phyloP scores from a whole-genome alignment of 2,113 vertebrate species.

The Tiliqua scincoides region DNA sequence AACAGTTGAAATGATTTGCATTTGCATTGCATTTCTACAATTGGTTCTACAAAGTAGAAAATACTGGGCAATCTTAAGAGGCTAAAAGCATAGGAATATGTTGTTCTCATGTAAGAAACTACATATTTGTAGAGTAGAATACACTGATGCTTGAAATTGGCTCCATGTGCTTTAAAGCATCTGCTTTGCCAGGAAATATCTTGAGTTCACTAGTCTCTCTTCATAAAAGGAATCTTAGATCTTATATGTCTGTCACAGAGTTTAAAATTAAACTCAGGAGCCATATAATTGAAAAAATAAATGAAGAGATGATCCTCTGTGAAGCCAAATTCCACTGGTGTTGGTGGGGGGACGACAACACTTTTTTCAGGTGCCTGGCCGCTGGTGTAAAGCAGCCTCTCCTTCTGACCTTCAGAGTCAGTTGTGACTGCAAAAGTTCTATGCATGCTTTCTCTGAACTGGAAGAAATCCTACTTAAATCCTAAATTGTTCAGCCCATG shows the following conservation, averaged over 20 bases:
- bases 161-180: not conserved
- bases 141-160: not conserved
- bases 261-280: not conserved
- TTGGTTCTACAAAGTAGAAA: not conserved
- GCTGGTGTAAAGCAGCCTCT: too few relatives aligned
- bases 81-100: conserved; percentile 14
- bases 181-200: not conserved
- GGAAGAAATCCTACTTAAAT: not conserved
- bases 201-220: not conserved
- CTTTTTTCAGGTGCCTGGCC: too few relatives aligned
- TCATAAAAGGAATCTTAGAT: not conserved
- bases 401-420: too few relatives aligned
- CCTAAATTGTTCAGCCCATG: too few relatives aligned
- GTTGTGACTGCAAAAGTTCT: too few relatives aligned
- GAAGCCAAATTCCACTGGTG: too few relatives aligned
- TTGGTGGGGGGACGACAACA: too few relatives aligned
- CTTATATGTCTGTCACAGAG: not conserved
- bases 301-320: too few relatives aligned
- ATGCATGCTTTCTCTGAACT: not conserved
- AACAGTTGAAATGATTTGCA: conserved; percentile 22
- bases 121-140: not conserved
- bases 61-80: conserved; percentile 28
- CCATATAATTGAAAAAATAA: not conserved
- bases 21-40: conserved; percentile 6
- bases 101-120: conserved; percentile 14